Percentiles rank a stretch among this genome's conserved stretches.
These are phyloP conservation scores for Oscheius sp. DNA, from an alignment of 1,140 invertebrate species.

Conservation along the genomic window DNA sequence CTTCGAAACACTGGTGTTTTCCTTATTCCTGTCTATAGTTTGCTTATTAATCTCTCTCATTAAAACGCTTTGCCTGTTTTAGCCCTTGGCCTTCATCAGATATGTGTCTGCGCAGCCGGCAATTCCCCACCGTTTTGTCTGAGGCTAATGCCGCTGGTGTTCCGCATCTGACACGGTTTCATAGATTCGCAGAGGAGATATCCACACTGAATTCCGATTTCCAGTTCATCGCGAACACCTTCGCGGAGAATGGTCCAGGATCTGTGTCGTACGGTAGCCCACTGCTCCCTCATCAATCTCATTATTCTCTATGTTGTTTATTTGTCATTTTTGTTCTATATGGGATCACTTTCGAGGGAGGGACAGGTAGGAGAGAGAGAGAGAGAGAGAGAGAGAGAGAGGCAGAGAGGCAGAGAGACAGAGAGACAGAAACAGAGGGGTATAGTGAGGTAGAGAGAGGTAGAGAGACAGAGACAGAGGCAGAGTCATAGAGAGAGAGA, in stretches of 20 bases:
- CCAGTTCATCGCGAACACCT: background rate
- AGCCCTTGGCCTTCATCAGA: too few relatives aligned
- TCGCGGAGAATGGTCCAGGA: background rate
- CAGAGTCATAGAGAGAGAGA: background rate
- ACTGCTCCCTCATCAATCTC: background rate
- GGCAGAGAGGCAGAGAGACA: background rate
- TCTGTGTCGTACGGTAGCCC: background rate
- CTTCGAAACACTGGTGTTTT: too few relatives aligned
- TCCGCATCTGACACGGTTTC: background rate
- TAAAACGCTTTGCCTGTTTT: too few relatives aligned
- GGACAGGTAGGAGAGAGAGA: background rate
- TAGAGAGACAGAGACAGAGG: background rate
- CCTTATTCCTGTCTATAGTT: too few relatives aligned
- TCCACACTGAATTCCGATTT: background rate
- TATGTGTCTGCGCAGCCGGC: too few relatives aligned
- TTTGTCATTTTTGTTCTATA: background rate
- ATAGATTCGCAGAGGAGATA: background rate
- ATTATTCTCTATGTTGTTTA: background rate
- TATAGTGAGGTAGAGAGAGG: background rate
- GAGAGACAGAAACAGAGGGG: background rate
- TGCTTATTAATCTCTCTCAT: too few relatives aligned
- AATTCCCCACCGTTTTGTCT: too few relatives aligned
- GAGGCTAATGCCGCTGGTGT: too few relatives aligned
- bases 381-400: background rate
- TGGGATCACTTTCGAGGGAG: background rate